phyloP scores from a whole-genome alignment of 92 coral and sea anemone genomes.

The Phenganax subtilis region DNA sequence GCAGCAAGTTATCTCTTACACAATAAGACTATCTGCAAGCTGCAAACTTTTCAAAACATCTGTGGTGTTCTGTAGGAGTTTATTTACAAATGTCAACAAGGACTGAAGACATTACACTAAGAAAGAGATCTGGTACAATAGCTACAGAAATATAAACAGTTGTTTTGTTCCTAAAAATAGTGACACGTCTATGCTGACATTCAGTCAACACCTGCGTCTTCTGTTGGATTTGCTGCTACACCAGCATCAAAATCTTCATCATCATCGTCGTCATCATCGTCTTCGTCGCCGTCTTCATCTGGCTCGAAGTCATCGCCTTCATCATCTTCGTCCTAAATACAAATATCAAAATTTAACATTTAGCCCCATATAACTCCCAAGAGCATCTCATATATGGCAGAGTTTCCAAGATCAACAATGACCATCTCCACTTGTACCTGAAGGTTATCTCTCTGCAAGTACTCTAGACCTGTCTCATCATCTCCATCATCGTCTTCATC shows the following conservation, averaged over 20 bases:
- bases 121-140: slow-evolving; percentile 12
- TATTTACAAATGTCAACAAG: slow-evolving; percentile 35
- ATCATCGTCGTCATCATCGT: slow-evolving; percentile 77
- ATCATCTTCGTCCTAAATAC: slow-evolving; percentile 65
- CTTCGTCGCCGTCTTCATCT: slow-evolving; percentile 84
- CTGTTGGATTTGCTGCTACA: slow-evolving; percentile 28
- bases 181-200: not conserved
- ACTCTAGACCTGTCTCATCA: slow-evolving; percentile 72
- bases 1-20: slow-evolving; percentile 2
- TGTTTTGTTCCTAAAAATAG: slow-evolving; percentile 5
- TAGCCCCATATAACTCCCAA: too few relatives aligned
- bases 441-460: slow-evolving; percentile 80
- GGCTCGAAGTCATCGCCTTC: slow-evolving; percentile 97
- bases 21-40: not conserved
- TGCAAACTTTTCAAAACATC: not conserved
- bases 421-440: slow-evolving; percentile 49
- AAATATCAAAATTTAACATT: not conserved
- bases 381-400: too few relatives aligned
- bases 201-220: slow-evolving; percentile 37
- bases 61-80: slow-evolving; percentile 1
- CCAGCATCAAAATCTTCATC: slow-evolving; percentile 68
- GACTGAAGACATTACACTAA: slow-evolving; percentile 16
- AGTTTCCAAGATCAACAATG: not conserved
- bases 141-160: slow-evolving; percentile 39
- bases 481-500: slow-evolving; percentile 48